Base-by-base conservation (phyloP, 2,797 vertebrate genomes). In the Clarias fuscus region DNA sequence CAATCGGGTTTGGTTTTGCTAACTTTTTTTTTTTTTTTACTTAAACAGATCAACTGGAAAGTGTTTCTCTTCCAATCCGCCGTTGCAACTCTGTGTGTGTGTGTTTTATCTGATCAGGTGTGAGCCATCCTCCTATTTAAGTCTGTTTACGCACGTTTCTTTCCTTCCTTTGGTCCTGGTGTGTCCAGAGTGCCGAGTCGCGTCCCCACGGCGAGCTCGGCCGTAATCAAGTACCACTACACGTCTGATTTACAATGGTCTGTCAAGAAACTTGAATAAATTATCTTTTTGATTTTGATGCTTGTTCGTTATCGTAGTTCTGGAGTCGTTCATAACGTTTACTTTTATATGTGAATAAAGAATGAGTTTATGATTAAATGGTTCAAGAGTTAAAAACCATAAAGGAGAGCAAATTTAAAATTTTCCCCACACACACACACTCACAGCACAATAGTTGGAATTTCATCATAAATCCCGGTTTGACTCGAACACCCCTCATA, bases 261-360 rank as follows among this genome's bases (percentile, higher is more conserved):
- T 59, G 27, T 77, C 53, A 64, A 70, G 37, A 84, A 53, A 64
- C 86, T 90, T 90, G 82, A 86, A 88, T 75, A 89, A 90, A 88
- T 82, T 62, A 80, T 88, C 70, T 79, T 81, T 80, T 82, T 67
- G 58, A 68, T 20, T 86, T 86, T 64, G 59, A 53, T 18, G 15
- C 0, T 67, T 85, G 27, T 85, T 48, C 0, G 14, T 53, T 13
- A 11, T 64, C 10, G 4, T n/a, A 15, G 7, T 56, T 37, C 5
- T 7, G n/a, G 7, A 72, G 37, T 24, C 18, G 53, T 72, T 24
- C 4, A 1, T 24, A 22, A 71, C 33, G 13, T 56, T 56, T 22
- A 40, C 33, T 72, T 70, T 37, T 24, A 71, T 37, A 1, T 33
- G 18, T 30, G 15, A 30, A 30, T 30, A 15, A 67, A 67, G 7